phyloP scores from a whole-genome alignment of 2,113 vertebrate species.

The Sciurus niger region DNA sequence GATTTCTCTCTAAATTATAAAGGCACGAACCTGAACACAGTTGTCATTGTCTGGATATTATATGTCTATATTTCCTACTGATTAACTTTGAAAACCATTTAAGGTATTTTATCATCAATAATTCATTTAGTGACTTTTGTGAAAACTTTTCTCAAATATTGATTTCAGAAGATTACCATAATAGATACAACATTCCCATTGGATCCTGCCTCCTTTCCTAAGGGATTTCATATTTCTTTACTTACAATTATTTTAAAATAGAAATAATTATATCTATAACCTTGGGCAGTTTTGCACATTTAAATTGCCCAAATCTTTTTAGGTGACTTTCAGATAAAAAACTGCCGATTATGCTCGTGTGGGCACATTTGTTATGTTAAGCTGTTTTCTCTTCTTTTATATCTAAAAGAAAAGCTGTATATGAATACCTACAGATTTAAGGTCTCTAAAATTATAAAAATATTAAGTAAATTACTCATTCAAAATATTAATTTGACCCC shows the following conservation, averaged over 20 bases:
- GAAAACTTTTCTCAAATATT: conserved; percentile 49
- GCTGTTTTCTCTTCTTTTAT: neutral
- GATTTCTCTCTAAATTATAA: conserved; percentile 10
- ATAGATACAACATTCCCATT: conserved; percentile 39
- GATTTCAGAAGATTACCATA: conserved; percentile 54
- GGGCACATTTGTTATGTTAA: neutral
- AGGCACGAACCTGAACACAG: neutral
- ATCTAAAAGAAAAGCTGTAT: neutral
- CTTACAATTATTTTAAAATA: neutral
- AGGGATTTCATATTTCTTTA: conserved; percentile 49
- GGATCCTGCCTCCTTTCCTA: neutral
- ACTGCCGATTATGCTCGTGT: neutral
- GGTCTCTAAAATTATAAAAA: neutral
- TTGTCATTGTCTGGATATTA: neutral
- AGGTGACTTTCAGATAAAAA: conserved; percentile 16
- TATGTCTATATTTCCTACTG: conserved; percentile 9
- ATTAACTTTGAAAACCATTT: conserved; percentile 24
- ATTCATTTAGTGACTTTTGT: conserved; percentile 22
- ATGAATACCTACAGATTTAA: neutral
- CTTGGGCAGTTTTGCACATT: neutral
- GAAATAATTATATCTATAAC: neutral
- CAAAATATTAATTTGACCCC: neutral
- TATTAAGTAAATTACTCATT: neutral
- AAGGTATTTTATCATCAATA: conserved; percentile 38
- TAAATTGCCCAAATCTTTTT: conserved; percentile 31